A percentile compares a stretch with the other conserved stretches of the same genome.
These are phyloP conservation scores for Myiothlypis coronata DNA, from an alignment of 2,797 vertebrate genomes.

Conservation along the genomic window DNA sequence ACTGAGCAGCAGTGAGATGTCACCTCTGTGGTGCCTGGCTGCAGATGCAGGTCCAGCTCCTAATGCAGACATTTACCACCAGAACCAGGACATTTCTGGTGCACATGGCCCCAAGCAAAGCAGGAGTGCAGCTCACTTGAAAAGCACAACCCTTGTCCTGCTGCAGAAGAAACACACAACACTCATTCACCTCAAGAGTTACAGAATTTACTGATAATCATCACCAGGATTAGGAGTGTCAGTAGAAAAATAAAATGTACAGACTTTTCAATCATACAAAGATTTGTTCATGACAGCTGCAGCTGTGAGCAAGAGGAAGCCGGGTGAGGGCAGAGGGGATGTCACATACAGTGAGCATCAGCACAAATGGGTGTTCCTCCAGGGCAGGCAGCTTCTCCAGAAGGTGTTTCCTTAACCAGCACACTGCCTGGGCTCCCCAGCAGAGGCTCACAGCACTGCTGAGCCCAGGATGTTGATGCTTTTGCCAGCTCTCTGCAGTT, in stretches of 20 bases:
- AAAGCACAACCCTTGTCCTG: accelerated
- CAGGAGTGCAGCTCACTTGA: neutral
- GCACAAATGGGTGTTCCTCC: accelerated
- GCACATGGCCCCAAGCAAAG: accelerated
- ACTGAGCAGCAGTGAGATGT: accelerated
- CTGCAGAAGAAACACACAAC: neutral
- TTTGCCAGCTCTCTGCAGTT: neutral
- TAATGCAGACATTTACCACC: neutral
- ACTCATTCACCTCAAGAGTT: neutral
- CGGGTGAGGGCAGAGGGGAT: neutral
- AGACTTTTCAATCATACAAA: conserved; percentile 63
- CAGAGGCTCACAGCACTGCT: neutral
- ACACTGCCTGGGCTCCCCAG: neutral
- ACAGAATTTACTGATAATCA: conserved; percentile 72
- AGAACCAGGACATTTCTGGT: neutral
- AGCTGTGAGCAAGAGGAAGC: neutral
- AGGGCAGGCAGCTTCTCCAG: neutral
- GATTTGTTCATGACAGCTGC: conserved; percentile 43
- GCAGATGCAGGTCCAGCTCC: neutral
- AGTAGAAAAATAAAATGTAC: conserved; percentile 79
- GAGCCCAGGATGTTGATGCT: accelerated
- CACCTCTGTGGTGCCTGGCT: neutral
- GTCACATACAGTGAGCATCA: neutral
- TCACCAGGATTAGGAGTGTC: conserved; percentile 66
- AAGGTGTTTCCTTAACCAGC: neutral